These are phyloP conservation scores for Tortrix viridana DNA, from an alignment of 2,888 invertebrate species.

Conservation along the genomic window DNA sequence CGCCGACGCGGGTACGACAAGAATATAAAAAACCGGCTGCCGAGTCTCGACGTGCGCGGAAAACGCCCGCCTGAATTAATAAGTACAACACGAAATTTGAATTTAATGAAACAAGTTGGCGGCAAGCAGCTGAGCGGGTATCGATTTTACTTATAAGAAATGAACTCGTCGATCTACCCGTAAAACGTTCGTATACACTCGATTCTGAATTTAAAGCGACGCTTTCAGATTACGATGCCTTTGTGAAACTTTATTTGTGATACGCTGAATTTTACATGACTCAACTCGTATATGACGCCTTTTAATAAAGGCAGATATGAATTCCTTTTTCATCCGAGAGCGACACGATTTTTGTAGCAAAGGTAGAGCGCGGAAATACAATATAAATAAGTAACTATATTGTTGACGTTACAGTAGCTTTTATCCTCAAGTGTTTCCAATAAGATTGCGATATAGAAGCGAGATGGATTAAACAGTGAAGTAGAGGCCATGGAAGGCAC, in stretches of 20 bases:
- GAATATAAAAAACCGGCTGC: slow-evolving; percentile 71
- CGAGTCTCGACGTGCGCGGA: slow-evolving; percentile 64
- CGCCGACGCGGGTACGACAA: slow-evolving; percentile 33
- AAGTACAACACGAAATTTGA: slow-evolving; percentile 85
- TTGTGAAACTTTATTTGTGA: slow-evolving; percentile 30
- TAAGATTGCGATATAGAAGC: no score
- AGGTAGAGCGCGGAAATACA: no score
- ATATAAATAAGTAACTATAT: no score
- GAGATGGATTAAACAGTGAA: no score
- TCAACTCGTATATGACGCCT: not conserved
- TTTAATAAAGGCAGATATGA: not conserved
- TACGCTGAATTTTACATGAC: not conserved
- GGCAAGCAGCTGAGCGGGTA: slow-evolving; percentile 76
- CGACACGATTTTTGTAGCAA: not conserved
- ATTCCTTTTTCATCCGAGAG: not conserved
- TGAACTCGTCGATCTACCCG: slow-evolving; percentile 48
- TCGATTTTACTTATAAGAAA: slow-evolving; percentile 72
- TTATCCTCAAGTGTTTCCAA: no score
- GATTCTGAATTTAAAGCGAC: slow-evolving; percentile 55
- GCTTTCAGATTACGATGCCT: slow-evolving; percentile 60
- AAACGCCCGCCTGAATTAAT: slow-evolving; percentile 80
- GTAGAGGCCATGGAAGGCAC: no score
- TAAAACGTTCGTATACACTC: slow-evolving; percentile 44
- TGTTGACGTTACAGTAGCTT: no score
- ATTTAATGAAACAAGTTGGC: slow-evolving; percentile 85